Evolutionary conservation across 2,113 vertebrate genomes (phyloP).

Genomic region (Gallinago paraguaiae): DNA sequence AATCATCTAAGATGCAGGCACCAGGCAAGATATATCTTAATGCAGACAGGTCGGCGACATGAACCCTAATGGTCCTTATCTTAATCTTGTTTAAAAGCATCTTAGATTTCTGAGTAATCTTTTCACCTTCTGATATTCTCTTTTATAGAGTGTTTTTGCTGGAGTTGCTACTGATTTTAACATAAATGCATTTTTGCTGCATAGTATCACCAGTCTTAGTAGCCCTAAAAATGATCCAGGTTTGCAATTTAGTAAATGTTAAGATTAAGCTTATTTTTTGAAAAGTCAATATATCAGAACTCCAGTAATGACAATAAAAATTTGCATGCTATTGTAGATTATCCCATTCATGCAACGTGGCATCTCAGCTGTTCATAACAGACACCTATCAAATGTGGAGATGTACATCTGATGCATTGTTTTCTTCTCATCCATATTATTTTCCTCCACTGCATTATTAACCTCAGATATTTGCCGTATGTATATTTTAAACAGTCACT

Average conservation of each 20-base stretch:
- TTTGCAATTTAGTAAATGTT: neutral
- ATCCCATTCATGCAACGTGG: neutral
- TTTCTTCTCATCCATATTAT: neutral
- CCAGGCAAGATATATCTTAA: constrained; percentile 84
- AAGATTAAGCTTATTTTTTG: neutral
- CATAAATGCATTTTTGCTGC: constrained; percentile 57
- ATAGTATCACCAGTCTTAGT: neutral
- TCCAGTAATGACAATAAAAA: neutral
- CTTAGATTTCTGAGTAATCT: constrained; percentile 84
- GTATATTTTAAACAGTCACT: neutral
- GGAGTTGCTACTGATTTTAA: constrained; percentile 64
- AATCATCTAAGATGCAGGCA: constrained; percentile 79
- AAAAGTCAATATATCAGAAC: neutral
- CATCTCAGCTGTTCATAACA: neutral
- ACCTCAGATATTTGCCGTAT: neutral
- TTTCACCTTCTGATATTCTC: constrained; percentile 83
- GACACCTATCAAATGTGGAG: neutral
- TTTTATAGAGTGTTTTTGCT: constrained; percentile 74
- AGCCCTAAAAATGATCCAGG: neutral
- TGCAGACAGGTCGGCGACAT: constrained; percentile 88
- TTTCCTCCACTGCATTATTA: neutral
- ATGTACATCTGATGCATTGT: neutral
- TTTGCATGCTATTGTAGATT: neutral
- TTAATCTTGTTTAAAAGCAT: constrained; percentile 93
- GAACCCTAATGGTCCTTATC: constrained; percentile 90